phyloP scores from a whole-genome alignment of 2,888 invertebrate genomes.

The Falcaria lacertinaria region DNA sequence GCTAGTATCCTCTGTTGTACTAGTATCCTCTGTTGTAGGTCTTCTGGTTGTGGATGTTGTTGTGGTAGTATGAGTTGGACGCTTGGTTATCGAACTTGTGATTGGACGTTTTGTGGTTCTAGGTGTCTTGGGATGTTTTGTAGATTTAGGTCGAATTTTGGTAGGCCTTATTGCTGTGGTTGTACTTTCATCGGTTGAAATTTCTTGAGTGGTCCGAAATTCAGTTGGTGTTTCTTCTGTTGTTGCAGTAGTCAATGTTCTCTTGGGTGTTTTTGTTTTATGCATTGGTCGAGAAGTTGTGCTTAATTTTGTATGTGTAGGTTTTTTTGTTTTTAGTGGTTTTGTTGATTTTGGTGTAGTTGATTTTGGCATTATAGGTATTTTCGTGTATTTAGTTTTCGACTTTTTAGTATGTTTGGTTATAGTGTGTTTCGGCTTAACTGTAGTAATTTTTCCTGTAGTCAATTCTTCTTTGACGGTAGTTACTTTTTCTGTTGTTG shows the following conservation, averaged over 20 bases:
- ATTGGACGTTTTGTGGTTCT: too few species aligned
- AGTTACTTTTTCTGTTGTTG: not conserved
- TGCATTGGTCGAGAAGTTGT: not conserved
- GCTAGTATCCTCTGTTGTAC: not conserved
- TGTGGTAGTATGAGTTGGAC: too few species aligned
- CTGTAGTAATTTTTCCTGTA: too few species aligned
- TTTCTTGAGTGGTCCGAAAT: too few species aligned
- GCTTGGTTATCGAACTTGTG: too few species aligned
- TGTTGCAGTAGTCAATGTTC: not conserved
- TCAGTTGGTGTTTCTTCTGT: not conserved
- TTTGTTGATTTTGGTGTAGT: too few species aligned
- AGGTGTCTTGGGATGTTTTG: not conserved
- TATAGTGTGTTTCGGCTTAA: too few species aligned
- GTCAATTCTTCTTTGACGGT: not conserved
- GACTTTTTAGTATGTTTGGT: too few species aligned
- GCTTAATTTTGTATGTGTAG: not conserved
- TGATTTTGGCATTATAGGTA: too few species aligned
- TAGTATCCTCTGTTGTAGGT: not conserved
- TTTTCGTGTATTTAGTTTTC: too few species aligned
- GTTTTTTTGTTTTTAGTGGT: not conserved
- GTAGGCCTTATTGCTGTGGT: not conserved
- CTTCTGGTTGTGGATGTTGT: not conserved
- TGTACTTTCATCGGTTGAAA: not conserved
- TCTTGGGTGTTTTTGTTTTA: not conserved
- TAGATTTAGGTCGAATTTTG: not conserved